Percentiles rank a stretch among this genome's conserved stretches.
These are phyloP conservation scores for Drosophila paramelanica DNA, from an alignment of 2,888 invertebrate species.

Conservation along the genomic window DNA sequence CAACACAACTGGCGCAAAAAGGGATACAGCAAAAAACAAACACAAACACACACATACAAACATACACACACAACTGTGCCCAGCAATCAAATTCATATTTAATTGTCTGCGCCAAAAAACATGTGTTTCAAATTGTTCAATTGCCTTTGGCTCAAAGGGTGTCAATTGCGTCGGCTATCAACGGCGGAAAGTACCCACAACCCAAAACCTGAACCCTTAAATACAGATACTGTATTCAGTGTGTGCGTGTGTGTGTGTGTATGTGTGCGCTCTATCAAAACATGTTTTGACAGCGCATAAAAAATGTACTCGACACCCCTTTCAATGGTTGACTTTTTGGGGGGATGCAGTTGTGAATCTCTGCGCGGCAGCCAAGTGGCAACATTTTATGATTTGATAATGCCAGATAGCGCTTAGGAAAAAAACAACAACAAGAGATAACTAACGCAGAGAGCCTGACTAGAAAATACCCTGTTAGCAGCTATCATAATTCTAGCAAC, in stretches of 20 bases:
- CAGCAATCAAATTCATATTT: slow-evolving; percentile 72
- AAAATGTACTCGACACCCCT: slow-evolving; percentile 76
- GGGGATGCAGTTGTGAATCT: slow-evolving; percentile 52
- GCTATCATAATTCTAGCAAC: too few relatives aligned
- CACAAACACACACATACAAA: slow-evolving; percentile 14
- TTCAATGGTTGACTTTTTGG: slow-evolving; percentile 20
- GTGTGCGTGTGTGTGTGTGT: slow-evolving; percentile 39
- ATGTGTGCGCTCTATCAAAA: slow-evolving; percentile 74
- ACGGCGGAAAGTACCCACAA: slow-evolving; percentile 6
- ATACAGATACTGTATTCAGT: slow-evolving; percentile 41
- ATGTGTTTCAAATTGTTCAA: slow-evolving; percentile 75
- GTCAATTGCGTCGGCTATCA: slow-evolving; percentile 60
- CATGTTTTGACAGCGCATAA: slow-evolving; percentile 84
- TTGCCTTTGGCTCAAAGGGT: slow-evolving; percentile 55
- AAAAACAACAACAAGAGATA: background rate
- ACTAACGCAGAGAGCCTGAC: background rate
- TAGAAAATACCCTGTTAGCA: slow-evolving; percentile 2
- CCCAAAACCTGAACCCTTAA: slow-evolving; percentile 31
- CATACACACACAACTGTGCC: slow-evolving; percentile 12
- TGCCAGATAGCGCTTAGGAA: slow-evolving; percentile 71
- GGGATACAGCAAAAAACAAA: slow-evolving; percentile 15
- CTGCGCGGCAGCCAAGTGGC: slow-evolving; percentile 75
- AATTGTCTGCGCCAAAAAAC: slow-evolving; percentile 71
- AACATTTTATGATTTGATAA: slow-evolving; percentile 85
- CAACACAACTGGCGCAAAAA: slow-evolving; percentile 19